Evolutionary conservation across 2,797 vertebrate genomes (phyloP).

Genomic region (Florisuga fusca): DNA sequence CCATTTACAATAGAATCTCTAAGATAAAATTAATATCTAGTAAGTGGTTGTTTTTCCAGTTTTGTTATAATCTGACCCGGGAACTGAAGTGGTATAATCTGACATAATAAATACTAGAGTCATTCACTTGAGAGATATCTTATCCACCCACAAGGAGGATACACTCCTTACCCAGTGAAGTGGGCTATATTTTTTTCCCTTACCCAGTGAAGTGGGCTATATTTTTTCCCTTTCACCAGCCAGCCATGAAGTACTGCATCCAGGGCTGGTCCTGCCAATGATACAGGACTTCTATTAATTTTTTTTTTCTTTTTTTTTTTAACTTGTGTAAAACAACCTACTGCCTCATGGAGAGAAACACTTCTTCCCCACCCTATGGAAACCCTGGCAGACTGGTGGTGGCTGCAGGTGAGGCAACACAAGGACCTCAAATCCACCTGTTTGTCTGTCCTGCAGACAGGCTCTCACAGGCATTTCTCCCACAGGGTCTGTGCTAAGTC

Average conservation of each 20-base stretch:
- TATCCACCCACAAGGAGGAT: conserved; percentile 32
- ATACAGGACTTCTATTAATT: neutral
- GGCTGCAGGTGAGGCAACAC: neutral
- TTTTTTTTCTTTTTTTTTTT: neutral
- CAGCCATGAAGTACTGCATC: neutral
- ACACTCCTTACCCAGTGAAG: neutral
- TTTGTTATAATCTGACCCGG: conserved; percentile 55
- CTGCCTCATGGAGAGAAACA: accelerated
- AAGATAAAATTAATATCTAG: conserved; percentile 78
- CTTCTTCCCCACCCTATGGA: neutral
- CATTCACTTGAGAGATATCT: conserved; percentile 41
- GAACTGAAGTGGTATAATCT: conserved; percentile 66
- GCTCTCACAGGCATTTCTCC: neutral
- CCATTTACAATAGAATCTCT: conserved; percentile 76
- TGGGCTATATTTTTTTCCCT: neutral
- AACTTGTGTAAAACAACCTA: neutral
- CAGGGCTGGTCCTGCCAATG: neutral
- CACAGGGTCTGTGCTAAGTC: accelerated
- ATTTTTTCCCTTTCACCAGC: neutral
- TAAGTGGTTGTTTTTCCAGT: conserved; percentile 69
- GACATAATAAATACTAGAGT: conserved; percentile 62
- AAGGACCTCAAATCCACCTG: neutral
- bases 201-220: neutral
- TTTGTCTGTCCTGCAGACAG: neutral
- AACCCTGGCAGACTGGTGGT: neutral